These are phyloP conservation scores for Pardalotus punctatus DNA, from an alignment of 2,113 vertebrate genomes.

Conservation along the genomic window DNA sequence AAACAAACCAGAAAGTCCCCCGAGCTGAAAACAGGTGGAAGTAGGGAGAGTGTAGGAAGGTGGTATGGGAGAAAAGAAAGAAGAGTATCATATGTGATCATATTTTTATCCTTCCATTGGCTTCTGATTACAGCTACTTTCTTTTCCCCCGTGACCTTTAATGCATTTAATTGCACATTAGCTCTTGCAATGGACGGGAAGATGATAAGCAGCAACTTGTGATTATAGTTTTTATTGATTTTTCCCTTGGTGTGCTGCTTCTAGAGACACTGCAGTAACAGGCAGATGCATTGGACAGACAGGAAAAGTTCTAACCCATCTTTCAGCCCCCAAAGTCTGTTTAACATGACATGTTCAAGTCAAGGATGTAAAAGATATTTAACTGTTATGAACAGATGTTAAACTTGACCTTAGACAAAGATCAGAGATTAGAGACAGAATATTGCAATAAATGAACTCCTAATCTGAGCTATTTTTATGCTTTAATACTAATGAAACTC, in stretches of 20 bases:
- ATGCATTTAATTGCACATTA: slow-evolving; percentile 47
- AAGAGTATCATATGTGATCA: background rate
- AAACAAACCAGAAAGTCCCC: background rate
- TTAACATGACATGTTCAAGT: background rate
- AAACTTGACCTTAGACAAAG: background rate
- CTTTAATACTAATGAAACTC: background rate
- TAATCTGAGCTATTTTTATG: background rate
- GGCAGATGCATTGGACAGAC: background rate
- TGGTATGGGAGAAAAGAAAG: background rate
- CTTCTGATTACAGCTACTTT: background rate
- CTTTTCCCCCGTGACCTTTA: background rate
- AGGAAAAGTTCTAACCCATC: background rate
- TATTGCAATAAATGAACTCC: background rate
- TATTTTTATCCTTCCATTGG: background rate
- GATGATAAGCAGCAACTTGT: slow-evolving; percentile 37
- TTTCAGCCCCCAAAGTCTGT: background rate
- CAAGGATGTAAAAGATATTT: background rate
- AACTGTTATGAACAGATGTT: background rate
- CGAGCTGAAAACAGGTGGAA: background rate
- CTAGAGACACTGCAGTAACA: background rate
- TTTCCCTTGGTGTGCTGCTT: slow-evolving; percentile 13
- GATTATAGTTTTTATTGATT: slow-evolving; percentile 15
- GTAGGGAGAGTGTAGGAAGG: background rate
- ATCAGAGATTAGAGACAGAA: background rate
- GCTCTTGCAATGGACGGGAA: background rate